Conservation (phyloP, 2,113 vertebrate genomes). For the Pelecanus crispus region DNA sequence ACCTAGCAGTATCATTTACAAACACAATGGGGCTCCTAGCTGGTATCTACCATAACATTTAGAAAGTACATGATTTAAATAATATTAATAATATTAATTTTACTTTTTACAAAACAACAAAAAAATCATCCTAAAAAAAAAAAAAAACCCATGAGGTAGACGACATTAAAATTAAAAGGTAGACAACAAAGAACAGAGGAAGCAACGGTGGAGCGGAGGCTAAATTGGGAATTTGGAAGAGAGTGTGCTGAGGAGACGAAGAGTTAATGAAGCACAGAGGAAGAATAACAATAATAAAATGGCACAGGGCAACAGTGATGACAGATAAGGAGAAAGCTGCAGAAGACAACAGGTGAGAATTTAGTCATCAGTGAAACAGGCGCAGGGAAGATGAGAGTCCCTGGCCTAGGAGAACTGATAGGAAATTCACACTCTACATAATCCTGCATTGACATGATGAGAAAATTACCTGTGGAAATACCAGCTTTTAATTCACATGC, state of each 20-base stretch:
- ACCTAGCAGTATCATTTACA: background rate
- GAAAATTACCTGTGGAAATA: background rate
- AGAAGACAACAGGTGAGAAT: background rate
- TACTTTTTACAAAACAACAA: background rate
- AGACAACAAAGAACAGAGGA: background rate
- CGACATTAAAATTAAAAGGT: background rate
- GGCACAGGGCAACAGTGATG: background rate
- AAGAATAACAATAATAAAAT: background rate
- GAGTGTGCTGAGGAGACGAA: background rate
- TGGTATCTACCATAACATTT: background rate
- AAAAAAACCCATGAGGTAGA: background rate
- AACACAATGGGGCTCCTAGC: background rate
- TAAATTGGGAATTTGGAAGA: background rate
- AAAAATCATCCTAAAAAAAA: too few species aligned
- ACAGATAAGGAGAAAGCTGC: background rate
- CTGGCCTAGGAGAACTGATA: background rate
- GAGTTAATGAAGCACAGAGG: background rate
- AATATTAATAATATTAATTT: background rate
- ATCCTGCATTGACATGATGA: background rate
- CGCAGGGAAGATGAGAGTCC: background rate
- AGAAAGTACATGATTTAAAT: background rate
- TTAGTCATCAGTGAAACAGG: background rate
- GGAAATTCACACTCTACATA: background rate
- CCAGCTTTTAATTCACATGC: background rate
- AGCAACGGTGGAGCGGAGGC: background rate